Conservation (phyloP, 2,888 invertebrate genomes). For the Halictus ligatus region DNA sequence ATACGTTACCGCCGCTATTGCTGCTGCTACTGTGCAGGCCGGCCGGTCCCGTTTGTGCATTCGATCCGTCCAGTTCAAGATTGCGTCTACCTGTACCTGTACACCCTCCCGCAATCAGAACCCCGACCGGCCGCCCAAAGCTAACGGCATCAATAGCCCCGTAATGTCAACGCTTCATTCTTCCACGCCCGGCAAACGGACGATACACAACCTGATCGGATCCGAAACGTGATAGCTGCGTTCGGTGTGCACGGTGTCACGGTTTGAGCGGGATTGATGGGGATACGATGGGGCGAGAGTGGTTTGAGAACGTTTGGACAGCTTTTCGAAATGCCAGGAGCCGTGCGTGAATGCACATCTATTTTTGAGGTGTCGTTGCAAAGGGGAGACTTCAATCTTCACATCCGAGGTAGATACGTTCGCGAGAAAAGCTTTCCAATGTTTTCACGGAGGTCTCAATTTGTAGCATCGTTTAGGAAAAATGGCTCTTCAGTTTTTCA, state of each 20-base stretch:
- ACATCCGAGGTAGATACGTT: neutral
- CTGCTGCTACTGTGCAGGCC: neutral
- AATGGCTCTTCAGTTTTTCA: no score
- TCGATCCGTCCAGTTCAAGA: constrained; percentile 1
- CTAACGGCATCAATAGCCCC: neutral
- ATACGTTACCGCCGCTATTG: neutral
- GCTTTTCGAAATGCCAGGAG: no score
- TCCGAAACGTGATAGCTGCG: neutral
- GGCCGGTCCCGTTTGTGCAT: neutral
- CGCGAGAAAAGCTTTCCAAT: no score
- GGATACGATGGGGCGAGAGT: neutral
- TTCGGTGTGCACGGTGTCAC: neutral
- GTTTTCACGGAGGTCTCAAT: no score
- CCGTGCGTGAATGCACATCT: no score
- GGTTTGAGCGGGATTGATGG: neutral
- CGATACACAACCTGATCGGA: neutral
- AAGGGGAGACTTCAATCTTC: neutral
- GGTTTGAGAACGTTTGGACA: neutral
- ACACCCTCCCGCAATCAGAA: neutral
- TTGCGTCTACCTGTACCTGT: neutral
- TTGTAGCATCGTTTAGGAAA: no score
- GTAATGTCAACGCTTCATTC: constrained; percentile 4
- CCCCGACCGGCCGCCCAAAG: neutral
- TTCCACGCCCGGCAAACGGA: neutral
- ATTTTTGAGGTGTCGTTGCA: neutral